Evolutionary conservation across 2,113 vertebrate species (phyloP).

Genomic region (Caranx melampygus): DNA sequence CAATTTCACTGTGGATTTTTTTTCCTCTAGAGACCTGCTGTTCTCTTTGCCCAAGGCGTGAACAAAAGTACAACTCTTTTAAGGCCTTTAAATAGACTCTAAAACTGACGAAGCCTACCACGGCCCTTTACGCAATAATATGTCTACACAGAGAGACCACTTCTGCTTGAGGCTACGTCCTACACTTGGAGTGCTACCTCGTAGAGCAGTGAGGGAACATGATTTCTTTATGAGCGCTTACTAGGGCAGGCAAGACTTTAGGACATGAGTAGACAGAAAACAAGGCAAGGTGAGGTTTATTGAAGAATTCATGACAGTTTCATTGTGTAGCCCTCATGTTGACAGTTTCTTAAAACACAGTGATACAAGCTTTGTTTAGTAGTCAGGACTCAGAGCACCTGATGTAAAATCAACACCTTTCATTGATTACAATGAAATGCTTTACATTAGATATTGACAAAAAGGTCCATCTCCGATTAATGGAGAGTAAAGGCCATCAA

Average conservation of each 20-base stretch:
- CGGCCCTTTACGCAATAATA: conserved; percentile 66
- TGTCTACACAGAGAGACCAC: conserved; percentile 35
- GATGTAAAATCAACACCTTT: conserved; percentile 28
- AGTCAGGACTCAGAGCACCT: conserved; percentile 47
- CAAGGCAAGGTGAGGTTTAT: conserved; percentile 75
- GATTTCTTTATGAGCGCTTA: conserved; percentile 59
- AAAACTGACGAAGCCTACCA: conserved; percentile 53
- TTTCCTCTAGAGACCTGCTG: conserved; percentile 28
- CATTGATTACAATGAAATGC: conserved; percentile 9
- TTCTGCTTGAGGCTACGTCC: conserved; percentile 58
- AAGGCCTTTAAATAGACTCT: conserved; percentile 65
- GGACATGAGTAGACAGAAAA: conserved; percentile 58
- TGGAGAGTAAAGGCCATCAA: conserved; percentile 31
- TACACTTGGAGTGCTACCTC: conserved; percentile 49
- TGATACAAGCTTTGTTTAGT: conserved; percentile 42
- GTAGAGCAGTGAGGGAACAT: conserved; percentile 40
- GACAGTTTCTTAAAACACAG: conserved; percentile 50
- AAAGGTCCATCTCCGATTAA: conserved; percentile 18
- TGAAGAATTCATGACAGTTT: conserved; percentile 64
- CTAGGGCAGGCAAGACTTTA: conserved; percentile 32
- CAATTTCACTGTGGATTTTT: conserved; percentile 20
- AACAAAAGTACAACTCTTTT: conserved; percentile 52
- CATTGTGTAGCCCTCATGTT: conserved; percentile 59
- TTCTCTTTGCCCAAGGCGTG: conserved; percentile 47
- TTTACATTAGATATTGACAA: conserved; percentile 23